Conservation (phyloP, 2,888 invertebrate species). For the Thereva unica region DNA sequence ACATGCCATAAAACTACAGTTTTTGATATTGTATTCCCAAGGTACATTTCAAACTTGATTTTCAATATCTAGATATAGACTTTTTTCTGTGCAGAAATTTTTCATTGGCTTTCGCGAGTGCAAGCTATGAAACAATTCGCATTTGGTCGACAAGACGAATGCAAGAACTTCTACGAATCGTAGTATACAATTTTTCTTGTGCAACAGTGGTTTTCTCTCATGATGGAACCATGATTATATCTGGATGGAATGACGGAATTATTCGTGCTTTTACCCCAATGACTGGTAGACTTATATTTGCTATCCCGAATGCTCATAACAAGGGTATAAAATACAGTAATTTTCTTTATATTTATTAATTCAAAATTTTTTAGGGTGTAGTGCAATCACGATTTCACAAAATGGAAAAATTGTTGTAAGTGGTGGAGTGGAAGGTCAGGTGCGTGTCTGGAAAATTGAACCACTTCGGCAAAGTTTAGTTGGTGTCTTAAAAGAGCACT, state of each 20-base stretch:
- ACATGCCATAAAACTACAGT: slow-evolving; percentile 84
- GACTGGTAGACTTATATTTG: slow-evolving; percentile 78
- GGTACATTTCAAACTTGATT: slow-evolving; percentile 43
- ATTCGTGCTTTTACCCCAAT: slow-evolving; percentile 82
- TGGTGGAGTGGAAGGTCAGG: slow-evolving; percentile 93
- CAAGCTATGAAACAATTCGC: slow-evolving; percentile 80
- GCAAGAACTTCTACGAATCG: slow-evolving; percentile 80
- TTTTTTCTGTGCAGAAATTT: slow-evolving; percentile 64
- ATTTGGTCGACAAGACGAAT: slow-evolving; percentile 79
- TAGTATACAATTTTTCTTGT: slow-evolving; percentile 86
- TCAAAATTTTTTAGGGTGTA: slow-evolving; percentile 55
- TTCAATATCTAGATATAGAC: neutral
- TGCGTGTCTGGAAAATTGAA: slow-evolving; percentile 78
- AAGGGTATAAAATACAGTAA: slow-evolving; percentile 65
- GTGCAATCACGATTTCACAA: slow-evolving; percentile 75
- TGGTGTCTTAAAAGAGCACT: slow-evolving; percentile 86
- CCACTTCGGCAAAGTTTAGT: slow-evolving; percentile 69
- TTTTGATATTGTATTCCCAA: slow-evolving; percentile 81
- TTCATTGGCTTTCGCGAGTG: slow-evolving; percentile 85
- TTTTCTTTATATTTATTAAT: neutral
- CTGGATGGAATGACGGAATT: slow-evolving; percentile 83
- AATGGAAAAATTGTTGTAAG: slow-evolving; percentile 76
- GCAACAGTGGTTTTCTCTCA: slow-evolving; percentile 75
- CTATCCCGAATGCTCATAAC: slow-evolving; percentile 86
- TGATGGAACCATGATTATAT: slow-evolving; percentile 80